Evolutionary conservation across 1,140 invertebrate species (phyloP).

Genomic region (Drosophila jambulina): DNA sequence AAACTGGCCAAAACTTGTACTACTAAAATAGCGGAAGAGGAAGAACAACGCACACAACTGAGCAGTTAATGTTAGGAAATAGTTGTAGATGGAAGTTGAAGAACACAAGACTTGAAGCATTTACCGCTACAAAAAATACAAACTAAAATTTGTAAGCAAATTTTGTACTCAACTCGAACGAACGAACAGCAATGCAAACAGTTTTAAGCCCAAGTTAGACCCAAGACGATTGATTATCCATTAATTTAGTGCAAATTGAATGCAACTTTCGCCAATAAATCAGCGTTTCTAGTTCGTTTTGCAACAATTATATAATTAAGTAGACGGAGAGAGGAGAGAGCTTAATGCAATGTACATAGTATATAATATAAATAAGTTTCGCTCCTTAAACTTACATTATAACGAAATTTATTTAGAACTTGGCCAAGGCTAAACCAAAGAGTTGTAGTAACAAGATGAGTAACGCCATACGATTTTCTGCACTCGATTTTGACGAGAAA

Average conservation of each 20-base stretch:
- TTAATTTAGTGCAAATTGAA: constrained; percentile 69
- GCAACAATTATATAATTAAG: constrained; percentile 5
- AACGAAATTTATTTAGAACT: constrained; percentile 58
- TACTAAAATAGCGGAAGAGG: constrained; percentile 15
- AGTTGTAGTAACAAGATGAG: background rate
- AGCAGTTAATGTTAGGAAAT: constrained; percentile 37
- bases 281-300: constrained; percentile 40
- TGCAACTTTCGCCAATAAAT: constrained; percentile 35
- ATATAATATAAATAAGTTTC: constrained; percentile 52
- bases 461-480: background rate
- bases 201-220: constrained; percentile 62
- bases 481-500: background rate
- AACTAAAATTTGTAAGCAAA: constrained; percentile 50
- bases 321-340: background rate
- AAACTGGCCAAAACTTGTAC: constrained; percentile 44
- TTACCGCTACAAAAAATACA: constrained; percentile 65
- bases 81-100: constrained; percentile 31
- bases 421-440: constrained; percentile 45
- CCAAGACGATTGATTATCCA: constrained; percentile 34
- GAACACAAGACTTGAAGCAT: constrained; percentile 79
- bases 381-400: constrained; percentile 45
- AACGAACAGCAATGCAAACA: constrained; percentile 70
- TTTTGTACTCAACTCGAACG: constrained; percentile 64
- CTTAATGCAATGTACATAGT: constrained; percentile 55
- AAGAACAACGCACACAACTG: constrained; percentile 32